These are phyloP conservation scores for Cinclus cinclus DNA, from an alignment of 2,113 vertebrate genomes.

Conservation along the genomic window DNA sequence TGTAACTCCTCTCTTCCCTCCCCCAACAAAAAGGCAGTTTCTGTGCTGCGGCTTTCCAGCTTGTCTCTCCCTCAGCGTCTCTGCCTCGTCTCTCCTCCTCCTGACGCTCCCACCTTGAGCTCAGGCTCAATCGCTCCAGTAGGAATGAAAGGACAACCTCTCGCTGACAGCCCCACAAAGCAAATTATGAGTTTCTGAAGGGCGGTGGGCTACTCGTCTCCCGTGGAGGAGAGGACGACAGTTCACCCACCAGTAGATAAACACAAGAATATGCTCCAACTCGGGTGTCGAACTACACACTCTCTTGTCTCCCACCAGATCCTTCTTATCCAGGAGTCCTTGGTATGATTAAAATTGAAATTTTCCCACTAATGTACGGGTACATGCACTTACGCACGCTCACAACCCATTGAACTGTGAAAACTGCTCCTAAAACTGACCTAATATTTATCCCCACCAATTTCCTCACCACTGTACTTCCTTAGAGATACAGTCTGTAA, in stretches of 20 bases:
- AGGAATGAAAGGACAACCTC: background rate
- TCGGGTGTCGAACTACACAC: background rate
- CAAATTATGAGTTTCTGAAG: background rate
- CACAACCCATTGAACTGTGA: background rate
- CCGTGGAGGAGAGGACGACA: background rate
- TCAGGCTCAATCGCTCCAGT: background rate
- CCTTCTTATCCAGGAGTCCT: background rate
- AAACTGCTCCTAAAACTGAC: background rate
- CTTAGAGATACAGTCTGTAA: background rate
- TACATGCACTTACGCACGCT: no score
- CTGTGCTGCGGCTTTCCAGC: background rate
- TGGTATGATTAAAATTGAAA: background rate
- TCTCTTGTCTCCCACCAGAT: background rate
- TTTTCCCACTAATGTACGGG: background rate
- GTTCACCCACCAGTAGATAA: background rate
- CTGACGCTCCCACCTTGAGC: background rate
- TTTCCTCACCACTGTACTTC: background rate
- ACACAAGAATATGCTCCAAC: background rate
- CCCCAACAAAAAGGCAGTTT: background rate
- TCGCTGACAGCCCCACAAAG: background rate
- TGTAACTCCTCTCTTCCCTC: background rate
- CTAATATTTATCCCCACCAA: background rate
- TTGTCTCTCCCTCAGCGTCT: background rate
- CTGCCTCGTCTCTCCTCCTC: no score
- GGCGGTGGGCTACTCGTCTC: background rate